Conservation (phyloP, 2,888 invertebrate genomes). For the Sisyra terminalis region DNA sequence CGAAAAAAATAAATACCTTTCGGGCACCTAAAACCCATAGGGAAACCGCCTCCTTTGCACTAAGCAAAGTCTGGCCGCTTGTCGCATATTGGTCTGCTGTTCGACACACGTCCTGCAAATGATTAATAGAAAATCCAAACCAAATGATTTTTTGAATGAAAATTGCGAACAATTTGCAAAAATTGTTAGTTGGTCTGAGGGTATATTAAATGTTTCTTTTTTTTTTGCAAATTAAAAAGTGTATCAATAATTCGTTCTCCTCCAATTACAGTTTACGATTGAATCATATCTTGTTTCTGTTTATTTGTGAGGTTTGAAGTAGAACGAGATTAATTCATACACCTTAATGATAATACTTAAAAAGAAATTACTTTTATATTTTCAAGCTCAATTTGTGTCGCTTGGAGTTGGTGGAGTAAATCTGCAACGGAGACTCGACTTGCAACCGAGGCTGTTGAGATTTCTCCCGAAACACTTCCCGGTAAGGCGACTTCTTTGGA, state of each 20-base stretch:
- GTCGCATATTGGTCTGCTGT: slow-evolving; percentile 35
- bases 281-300: no score
- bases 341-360: not conserved
- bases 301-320: not conserved
- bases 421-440: slow-evolving; percentile 64
- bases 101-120: slow-evolving; percentile 48
- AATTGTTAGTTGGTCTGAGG: no score
- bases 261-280: no score
- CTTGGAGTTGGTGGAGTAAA: slow-evolving; percentile 64
- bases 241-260: no score
- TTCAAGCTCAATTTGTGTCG: slow-evolving; percentile 73
- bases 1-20: slow-evolving; percentile 50
- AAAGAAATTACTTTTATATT: slow-evolving; percentile 58
- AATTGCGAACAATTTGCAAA: no score
- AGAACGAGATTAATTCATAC: not conserved
- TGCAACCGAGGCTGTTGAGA: slow-evolving; percentile 22
- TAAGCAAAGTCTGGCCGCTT: slow-evolving; percentile 70
- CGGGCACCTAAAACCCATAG: slow-evolving; percentile 87
- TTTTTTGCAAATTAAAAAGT: no score
- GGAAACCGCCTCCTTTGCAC: slow-evolving; percentile 86
- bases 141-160: no score
- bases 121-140: slow-evolving; percentile 23
- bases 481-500: no score
- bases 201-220: no score
- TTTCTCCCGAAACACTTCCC: slow-evolving; percentile 1